Conservation (phyloP, 2,888 invertebrate species). For the Coecobrya sp. region DNA sequence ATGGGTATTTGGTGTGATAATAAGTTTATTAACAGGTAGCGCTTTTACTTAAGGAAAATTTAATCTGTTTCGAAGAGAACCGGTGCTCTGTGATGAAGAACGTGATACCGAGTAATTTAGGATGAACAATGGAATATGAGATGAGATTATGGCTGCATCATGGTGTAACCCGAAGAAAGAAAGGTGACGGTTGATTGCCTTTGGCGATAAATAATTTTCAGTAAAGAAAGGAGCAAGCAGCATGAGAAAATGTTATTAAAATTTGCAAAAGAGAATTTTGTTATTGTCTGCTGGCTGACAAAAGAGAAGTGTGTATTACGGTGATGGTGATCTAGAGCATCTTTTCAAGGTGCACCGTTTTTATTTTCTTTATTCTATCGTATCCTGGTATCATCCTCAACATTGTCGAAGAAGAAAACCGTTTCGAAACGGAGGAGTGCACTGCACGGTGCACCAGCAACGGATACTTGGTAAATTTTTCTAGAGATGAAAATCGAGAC, state of each 20-base stretch:
- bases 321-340: slow-evolving; percentile 2
- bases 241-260: neutral
- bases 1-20: too few relatives aligned
- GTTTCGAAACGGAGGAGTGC: slow-evolving; percentile 51
- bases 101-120: neutral
- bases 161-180: neutral
- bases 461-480: neutral
- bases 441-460: slow-evolving; percentile 13
- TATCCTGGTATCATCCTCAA: neutral
- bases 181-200: slow-evolving; percentile 8
- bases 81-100: neutral
- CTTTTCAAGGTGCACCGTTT: neutral
- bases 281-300: neutral
- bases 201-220: slow-evolving; percentile 1
- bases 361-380: neutral
- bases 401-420: slow-evolving; percentile 14
- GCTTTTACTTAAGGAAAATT: neutral
- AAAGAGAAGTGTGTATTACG: neutral
- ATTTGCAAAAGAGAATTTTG: neutral
- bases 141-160: neutral
- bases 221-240: neutral
- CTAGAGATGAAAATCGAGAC: slow-evolving; percentile 21
- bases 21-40: neutral
- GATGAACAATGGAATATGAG: neutral
- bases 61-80: neutral